Base-by-base conservation (phyloP, 2,113 vertebrate genomes). In the Myrmecobius fasciatus region DNA sequence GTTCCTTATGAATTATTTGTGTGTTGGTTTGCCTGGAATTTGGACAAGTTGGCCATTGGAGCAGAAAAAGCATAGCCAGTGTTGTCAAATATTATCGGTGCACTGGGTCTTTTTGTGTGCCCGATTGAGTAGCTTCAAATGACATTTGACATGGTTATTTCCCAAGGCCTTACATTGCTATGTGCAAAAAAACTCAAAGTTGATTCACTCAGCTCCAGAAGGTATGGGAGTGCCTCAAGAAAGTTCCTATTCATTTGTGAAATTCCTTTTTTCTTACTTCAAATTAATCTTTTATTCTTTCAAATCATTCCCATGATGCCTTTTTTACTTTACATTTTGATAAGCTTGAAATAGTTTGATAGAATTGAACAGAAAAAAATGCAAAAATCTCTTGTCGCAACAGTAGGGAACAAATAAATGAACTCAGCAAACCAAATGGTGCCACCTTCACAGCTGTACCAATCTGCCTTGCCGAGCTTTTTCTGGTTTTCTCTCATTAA, bases 51-150 rank as follows among this genome's bases (percentile, higher is more conserved):
- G 94, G 56, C 95, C 97, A 97, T 52, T 97, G 98, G 98, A 98
- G 98, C 98, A 98, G 98, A 98, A 98, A 97, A 98, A 98, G 97
- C 98, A 98, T 98, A 94, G 95, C 97, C 95, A 98, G 96, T 90
- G 96, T 98, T 98, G 98, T 98, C 98, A 98, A 31, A 98, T 98
- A 98, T 96, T 98, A 98, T 98, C 95, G 98, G 97, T 97, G 98
- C 98, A 97, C 48, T 97, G 97, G 97, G 97, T 96, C 96, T 98
- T 97, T 98, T 95, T 98, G 49, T 67, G 94, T 98, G 97, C 97
- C 97, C 98, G 97, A 95, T 98, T 98, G 98, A 98, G 97, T 98
- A 98, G 97, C 97, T 97, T 97, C 97, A 97, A 98, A 93, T 98
- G 97, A 97, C 97, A 97, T 98, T 96, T 98, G 98, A 98, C 3